These are phyloP conservation scores for Ricordea florida DNA, from an alignment of 92 coral and sea anemone genomes.

Conservation along the genomic window DNA sequence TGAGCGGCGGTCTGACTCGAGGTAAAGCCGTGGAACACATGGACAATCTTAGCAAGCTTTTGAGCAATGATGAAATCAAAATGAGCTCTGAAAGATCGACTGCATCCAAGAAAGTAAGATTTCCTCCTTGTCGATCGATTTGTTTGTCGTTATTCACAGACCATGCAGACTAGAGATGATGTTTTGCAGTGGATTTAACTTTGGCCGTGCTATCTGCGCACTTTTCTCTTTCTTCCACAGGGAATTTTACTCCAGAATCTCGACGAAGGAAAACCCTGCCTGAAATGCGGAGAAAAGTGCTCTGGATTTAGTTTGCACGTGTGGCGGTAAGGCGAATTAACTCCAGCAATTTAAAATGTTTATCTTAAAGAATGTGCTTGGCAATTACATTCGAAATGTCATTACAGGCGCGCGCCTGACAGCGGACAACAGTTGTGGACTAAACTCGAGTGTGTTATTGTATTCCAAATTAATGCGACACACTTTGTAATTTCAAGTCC, in stretches of 20 bases:
- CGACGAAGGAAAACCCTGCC: slow-evolving; percentile 87
- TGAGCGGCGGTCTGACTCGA: neutral
- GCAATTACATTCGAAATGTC: no score
- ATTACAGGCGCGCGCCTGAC: no score
- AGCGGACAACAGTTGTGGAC: no score
- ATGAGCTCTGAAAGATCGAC: slow-evolving; percentile 66
- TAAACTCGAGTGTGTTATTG: neutral
- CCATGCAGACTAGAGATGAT: neutral
- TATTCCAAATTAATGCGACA: slow-evolving; percentile 8
- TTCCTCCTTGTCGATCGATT: no score
- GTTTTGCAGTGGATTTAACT: neutral
- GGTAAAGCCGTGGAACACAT: neutral
- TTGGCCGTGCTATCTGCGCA: no score
- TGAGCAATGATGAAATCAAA: slow-evolving; percentile 64
- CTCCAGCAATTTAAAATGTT: slow-evolving; percentile 7
- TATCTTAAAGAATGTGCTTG: slow-evolving; percentile 16
- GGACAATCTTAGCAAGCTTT: slow-evolving; percentile 34
- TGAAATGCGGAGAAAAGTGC: slow-evolving; percentile 77
- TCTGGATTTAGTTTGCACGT: slow-evolving; percentile 92
- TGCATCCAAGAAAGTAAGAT: slow-evolving; percentile 79
- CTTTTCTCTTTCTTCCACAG: slow-evolving; percentile 31
- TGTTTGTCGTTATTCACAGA: no score
- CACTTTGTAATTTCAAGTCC: slow-evolving; percentile 23
- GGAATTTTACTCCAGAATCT: slow-evolving; percentile 86
- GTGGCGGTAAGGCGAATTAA: slow-evolving; percentile 71